These are phyloP conservation scores for Pandemis corylana DNA, from an alignment of 2,888 invertebrate genomes.

Conservation along the genomic window DNA sequence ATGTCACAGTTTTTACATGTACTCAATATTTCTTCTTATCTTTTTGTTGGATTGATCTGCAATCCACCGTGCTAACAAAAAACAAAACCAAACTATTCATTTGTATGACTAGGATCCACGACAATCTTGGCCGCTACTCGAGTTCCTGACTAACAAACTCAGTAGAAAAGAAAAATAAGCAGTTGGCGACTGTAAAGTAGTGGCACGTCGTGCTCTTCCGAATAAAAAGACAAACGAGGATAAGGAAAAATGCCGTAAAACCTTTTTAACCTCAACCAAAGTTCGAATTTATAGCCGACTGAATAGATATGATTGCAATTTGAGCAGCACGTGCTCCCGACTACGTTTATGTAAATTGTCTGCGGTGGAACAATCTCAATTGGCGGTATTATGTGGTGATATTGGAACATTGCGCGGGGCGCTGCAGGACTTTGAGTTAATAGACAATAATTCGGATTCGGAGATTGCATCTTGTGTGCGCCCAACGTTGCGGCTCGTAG, in stretches of 20 bases:
- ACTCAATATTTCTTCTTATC: neutral
- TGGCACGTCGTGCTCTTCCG: neutral
- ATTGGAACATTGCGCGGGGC: slow-evolving; percentile 57
- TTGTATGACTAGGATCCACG: neutral
- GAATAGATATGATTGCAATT: slow-evolving; percentile 59
- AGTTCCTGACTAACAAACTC: neutral
- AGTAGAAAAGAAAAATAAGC: neutral
- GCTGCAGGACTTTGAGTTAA: slow-evolving; percentile 49
- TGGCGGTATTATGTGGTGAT: slow-evolving; percentile 60
- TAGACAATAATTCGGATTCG: slow-evolving; percentile 52
- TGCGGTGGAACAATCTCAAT: slow-evolving; percentile 61
- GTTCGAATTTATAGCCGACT: slow-evolving; percentile 40
- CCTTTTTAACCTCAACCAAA: slow-evolving; percentile 17
- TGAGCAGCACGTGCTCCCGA: slow-evolving; percentile 56
- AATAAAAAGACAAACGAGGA: slow-evolving; percentile 8
- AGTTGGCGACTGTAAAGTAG: neutral
- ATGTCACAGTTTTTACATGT: neutral
- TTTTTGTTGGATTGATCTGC: neutral
- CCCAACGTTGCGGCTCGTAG: slow-evolving; percentile 37
- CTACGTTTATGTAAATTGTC: slow-evolving; percentile 67
- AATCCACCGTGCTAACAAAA: neutral
- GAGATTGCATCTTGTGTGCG: slow-evolving; percentile 58
- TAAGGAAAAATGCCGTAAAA: slow-evolving; percentile 12
- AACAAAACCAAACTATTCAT: neutral
- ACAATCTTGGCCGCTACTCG: neutral